Percentiles rank a stretch among this genome's conserved stretches.
Evolutionary conservation across 2,888 invertebrate genomes (phyloP).

Genomic region (Apomyelois bistriatella): DNA sequence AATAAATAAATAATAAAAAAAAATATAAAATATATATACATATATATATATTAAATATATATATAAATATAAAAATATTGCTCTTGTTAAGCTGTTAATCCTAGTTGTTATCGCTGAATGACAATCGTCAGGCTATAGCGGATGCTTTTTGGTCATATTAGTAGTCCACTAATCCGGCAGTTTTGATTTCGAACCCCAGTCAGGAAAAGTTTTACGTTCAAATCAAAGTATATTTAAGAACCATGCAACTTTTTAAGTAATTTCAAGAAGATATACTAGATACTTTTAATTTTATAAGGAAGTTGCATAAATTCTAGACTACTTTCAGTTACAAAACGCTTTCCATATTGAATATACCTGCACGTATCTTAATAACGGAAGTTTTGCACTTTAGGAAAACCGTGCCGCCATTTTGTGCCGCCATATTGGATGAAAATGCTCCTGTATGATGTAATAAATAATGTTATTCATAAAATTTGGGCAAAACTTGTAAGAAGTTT

Average conservation of each 20-base stretch:
- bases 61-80: too few species aligned
- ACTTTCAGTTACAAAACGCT: conserved; percentile 1
- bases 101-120: too few species aligned
- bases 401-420: conserved; percentile 2
- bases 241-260: not conserved
- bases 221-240: too few species aligned
- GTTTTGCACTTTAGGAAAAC: conserved; percentile 3
- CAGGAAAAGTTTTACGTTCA: too few species aligned
- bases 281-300: not conserved
- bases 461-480: conserved; percentile 2
- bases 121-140: too few species aligned
- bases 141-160: too few species aligned
- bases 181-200: too few species aligned
- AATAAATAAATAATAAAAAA: too few species aligned
- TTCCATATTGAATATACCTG: not conserved
- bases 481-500: not conserved
- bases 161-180: too few species aligned
- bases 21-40: too few species aligned
- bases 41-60: too few species aligned
- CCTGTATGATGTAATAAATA: conserved; percentile 1
- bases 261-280: not conserved
- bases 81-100: too few species aligned
- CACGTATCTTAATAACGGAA: conserved; percentile 9
- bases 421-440: conserved; percentile 3
- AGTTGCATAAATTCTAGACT: not conserved